Conservation (phyloP, 2,113 vertebrate genomes). For the Cyphomyrus plagiostoma region DNA sequence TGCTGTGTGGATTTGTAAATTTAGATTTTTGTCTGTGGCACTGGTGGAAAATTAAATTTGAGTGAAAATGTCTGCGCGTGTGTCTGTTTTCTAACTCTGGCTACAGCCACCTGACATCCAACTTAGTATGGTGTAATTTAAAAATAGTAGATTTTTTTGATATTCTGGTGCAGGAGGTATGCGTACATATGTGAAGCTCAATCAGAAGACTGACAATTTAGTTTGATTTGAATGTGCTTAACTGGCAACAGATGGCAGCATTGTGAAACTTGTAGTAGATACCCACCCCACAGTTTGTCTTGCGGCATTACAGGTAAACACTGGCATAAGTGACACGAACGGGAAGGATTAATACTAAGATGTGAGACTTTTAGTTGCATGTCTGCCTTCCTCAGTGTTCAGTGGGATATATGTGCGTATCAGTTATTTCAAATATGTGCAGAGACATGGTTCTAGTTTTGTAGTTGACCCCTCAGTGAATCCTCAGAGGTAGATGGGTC, state of each 20-base stretch:
- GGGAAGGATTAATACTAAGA: not conserved
- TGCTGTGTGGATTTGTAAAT: conserved; percentile 44
- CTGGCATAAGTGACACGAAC: not conserved
- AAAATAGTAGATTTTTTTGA: not conserved
- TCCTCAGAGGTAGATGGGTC: not conserved
- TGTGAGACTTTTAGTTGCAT: not conserved
- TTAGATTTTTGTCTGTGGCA: conserved; percentile 34
- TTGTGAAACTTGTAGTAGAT: not conserved
- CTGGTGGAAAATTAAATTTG: conserved; percentile 33
- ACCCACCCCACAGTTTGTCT: not conserved
- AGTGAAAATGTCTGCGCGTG: not conserved
- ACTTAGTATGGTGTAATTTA: not conserved
- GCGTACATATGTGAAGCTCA: not conserved
- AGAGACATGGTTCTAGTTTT: not conserved
- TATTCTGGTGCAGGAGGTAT: not conserved
- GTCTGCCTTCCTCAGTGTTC: not conserved
- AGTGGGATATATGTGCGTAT: not conserved
- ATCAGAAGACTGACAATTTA: not conserved
- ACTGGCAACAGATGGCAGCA: conserved; percentile 4
- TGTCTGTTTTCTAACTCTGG: not conserved
- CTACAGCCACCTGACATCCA: not conserved
- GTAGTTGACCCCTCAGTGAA: not conserved
- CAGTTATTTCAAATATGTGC: not conserved
- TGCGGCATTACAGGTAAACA: not conserved
- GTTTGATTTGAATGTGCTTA: not conserved